Conservation (phyloP, 1,140 invertebrate genomes). For the Tribolium madens region DNA sequence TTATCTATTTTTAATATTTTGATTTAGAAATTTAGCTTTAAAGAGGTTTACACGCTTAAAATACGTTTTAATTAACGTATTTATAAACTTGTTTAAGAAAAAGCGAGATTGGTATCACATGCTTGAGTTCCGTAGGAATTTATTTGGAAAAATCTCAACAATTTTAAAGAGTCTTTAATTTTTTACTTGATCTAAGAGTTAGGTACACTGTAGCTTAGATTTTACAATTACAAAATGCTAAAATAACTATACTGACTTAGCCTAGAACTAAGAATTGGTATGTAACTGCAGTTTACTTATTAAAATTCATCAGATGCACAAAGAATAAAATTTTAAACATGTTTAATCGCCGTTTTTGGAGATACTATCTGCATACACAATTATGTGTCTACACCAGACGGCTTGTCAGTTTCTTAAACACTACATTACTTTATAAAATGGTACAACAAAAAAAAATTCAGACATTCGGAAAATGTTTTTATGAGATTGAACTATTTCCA, state of each 20-base stretch:
- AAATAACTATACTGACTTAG: neutral
- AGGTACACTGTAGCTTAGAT: neutral
- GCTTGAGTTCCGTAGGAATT: neutral
- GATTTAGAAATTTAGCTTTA: neutral
- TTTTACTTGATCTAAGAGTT: neutral
- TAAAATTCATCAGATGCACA: neutral
- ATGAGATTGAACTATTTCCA: too few species aligned
- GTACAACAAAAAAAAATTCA: neutral
- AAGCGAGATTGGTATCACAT: neutral
- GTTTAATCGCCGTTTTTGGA: neutral
- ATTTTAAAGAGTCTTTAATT: too few species aligned
- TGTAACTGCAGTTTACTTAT: neutral
- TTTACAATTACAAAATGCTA: neutral
- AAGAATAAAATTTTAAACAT: conserved; percentile 14
- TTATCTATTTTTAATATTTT: conserved; percentile 17
- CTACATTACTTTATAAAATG: too few species aligned
- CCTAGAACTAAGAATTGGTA: neutral
- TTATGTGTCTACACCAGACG: conserved; percentile 9
- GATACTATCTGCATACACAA: conserved; percentile 4
- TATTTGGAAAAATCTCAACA: neutral
- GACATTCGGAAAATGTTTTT: neutral
- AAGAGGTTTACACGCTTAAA: neutral
- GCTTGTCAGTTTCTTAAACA: conserved; percentile 2
- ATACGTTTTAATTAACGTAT: conserved; percentile 12
- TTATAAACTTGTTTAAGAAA: neutral